Conservation (phyloP, 2,888 invertebrate genomes). For the Frankliniella intonsa region DNA sequence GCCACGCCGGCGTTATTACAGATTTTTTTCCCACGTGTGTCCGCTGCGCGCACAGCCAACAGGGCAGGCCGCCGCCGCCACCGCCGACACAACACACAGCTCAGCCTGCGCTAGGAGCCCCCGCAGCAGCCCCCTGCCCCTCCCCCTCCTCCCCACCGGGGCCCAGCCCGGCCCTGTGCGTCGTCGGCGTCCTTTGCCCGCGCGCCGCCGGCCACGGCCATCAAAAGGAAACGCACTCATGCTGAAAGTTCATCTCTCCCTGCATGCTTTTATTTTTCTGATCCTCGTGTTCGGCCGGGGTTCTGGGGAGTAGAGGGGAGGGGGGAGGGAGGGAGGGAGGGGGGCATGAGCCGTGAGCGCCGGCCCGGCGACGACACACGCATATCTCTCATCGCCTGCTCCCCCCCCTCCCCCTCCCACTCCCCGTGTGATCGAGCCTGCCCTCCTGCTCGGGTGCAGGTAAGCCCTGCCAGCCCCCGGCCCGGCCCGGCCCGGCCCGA, state of each 20-base stretch:
- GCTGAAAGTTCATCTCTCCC: constrained; percentile 15
- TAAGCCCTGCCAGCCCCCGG: not conserved
- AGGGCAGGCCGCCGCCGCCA: not conserved
- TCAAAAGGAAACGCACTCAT: constrained; percentile 23
- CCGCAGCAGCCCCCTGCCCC: not conserved
- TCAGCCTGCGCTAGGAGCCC: not conserved
- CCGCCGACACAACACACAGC: not conserved
- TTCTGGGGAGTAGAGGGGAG: too few relatives aligned
- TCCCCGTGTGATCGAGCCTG: too few relatives aligned
- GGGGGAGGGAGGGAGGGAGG: too few relatives aligned
- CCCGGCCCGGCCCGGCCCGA: not conserved
- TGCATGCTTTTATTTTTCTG: constrained; percentile 14
- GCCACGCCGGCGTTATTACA: not conserved
- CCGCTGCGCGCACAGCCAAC: too few relatives aligned
- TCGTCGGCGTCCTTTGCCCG: constrained; percentile 5
- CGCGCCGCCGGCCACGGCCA: constrained; percentile 1
- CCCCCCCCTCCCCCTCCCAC: too few relatives aligned
- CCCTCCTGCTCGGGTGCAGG: not conserved
- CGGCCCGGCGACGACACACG: not conserved
- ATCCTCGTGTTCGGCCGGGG: not conserved
- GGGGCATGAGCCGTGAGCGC: too few relatives aligned
- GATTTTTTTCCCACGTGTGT: not conserved
- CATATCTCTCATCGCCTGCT: not conserved
- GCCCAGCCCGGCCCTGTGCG: not conserved
- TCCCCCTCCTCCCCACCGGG: not conserved